Evolutionary conservation across 2,113 vertebrate species (phyloP).

Genomic region (Plecotus auritus): DNA sequence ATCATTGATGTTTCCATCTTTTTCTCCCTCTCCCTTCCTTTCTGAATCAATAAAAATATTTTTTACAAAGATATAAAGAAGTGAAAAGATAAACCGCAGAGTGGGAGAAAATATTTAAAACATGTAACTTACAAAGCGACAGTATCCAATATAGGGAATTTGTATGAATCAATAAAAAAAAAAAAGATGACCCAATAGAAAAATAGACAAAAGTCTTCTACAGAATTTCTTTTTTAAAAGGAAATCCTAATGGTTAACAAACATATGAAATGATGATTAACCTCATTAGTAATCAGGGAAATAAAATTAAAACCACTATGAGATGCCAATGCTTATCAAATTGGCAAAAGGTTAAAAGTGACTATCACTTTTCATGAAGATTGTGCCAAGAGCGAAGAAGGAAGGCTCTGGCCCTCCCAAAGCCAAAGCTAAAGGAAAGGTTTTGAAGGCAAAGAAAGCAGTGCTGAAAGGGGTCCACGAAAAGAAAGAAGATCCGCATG

Average conservation of each 20-base stretch:
- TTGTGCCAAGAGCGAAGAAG: neutral
- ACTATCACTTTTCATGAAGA: neutral
- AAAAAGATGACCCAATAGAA: neutral
- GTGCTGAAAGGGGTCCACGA: neutral
- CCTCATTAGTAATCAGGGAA: too few relatives aligned
- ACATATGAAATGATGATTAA: neutral
- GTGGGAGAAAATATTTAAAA: neutral
- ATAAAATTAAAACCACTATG: too few relatives aligned
- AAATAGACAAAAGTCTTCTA: neutral
- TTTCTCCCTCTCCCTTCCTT: too few relatives aligned
- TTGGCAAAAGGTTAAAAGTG: neutral
- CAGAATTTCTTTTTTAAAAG: neutral
- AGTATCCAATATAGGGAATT: neutral
- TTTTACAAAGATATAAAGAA: too few relatives aligned
- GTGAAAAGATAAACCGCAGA: neutral
- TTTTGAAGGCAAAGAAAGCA: neutral
- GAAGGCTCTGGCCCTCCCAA: neutral
- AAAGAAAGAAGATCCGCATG: neutral
- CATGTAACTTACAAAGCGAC: neutral
- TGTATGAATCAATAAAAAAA: neutral
- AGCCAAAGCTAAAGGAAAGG: too few relatives aligned
- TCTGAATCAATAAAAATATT: too few relatives aligned
- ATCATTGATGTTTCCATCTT: too few relatives aligned
- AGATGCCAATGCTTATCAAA: neutral
- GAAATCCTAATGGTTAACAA: slow-evolving; percentile 19